phyloP scores from a whole-genome alignment of 2,797 vertebrate genomes.

The Macropus fuliginosus region DNA sequence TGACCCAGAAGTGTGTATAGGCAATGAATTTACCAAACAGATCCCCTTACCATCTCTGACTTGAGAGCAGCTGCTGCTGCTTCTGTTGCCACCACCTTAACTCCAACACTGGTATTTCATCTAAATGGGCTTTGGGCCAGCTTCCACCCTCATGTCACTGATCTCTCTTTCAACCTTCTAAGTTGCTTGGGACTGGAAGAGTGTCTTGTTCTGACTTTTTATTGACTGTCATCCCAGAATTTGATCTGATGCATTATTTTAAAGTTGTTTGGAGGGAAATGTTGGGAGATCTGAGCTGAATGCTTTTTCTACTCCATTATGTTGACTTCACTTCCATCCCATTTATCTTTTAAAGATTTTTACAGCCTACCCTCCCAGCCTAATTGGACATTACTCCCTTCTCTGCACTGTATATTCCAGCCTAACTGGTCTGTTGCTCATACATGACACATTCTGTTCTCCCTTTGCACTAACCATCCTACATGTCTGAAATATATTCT shows the following conservation, averaged over 20 bases:
- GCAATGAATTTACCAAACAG: neutral
- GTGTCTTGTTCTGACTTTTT: neutral
- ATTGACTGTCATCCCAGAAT: neutral
- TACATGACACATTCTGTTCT: neutral
- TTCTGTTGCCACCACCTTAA: neutral
- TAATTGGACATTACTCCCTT: neutral
- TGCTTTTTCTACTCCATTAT: neutral
- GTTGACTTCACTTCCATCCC: neutral
- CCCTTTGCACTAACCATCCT: neutral
- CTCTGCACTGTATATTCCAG: neutral
- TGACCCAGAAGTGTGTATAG: neutral
- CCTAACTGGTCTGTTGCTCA: neutral
- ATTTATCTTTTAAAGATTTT: neutral
- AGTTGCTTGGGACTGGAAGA: neutral
- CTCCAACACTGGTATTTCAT: neutral
- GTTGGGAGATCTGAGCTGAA: neutral
- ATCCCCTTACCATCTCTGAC: neutral
- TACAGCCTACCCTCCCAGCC: neutral
- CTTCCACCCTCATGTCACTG: neutral
- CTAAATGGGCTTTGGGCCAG: neutral
- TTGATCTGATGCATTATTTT: neutral
- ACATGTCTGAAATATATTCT: neutral
- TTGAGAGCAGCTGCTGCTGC: neutral
- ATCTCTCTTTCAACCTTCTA: neutral
- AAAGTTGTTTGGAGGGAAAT: neutral